Evolutionary conservation across 2,797 vertebrate genomes (phyloP).

Genomic region (Falco cherrug): DNA sequence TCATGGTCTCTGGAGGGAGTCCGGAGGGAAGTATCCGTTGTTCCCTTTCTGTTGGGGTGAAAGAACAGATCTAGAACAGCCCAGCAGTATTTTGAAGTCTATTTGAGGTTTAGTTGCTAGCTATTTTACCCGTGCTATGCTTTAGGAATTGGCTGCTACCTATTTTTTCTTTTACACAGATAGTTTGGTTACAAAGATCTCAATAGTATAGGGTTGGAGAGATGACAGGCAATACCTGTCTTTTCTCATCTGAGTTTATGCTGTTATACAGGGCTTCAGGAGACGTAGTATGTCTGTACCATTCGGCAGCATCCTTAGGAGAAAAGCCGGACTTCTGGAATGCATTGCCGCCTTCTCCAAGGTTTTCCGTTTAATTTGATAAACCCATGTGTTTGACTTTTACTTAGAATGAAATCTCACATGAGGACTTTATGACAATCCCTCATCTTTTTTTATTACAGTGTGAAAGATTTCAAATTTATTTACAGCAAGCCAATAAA

Average conservation of each 20-base stretch:
- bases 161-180: background rate
- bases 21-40: background rate
- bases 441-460: fast-evolving
- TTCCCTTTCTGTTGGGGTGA: background rate
- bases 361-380: background rate
- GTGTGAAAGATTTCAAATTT: background rate
- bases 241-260: background rate
- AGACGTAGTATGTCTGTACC: background rate
- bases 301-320: background rate
- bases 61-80: background rate
- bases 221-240: background rate
- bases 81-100: background rate
- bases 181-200: background rate
- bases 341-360: background rate
- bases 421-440: background rate
- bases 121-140: background rate
- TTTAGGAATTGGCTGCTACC: background rate
- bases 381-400: background rate
- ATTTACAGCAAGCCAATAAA: background rate
- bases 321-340: background rate
- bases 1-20: background rate
- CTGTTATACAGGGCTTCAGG: background rate
- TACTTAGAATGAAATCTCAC: background rate
- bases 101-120: background rate
- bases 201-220: background rate